Conservation (phyloP, 2,888 invertebrate genomes). For the Cylindroiulus punctatus region DNA sequence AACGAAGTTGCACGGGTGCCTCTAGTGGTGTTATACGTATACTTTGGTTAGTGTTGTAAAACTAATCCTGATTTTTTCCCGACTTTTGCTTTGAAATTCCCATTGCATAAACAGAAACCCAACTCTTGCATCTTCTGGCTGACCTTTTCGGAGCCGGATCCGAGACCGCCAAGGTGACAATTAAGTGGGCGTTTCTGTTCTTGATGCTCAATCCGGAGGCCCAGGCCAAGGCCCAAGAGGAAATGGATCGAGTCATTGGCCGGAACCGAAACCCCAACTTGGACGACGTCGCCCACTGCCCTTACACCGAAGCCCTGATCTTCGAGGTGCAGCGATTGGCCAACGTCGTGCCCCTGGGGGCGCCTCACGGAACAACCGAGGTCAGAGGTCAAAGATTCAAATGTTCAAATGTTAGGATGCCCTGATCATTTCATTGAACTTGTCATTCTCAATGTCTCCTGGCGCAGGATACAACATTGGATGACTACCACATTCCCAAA, state of each 20-base stretch:
- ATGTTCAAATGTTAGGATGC: too few species aligned
- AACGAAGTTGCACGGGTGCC: too few species aligned
- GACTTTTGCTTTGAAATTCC: too few species aligned
- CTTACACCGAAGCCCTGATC: slow-evolving; percentile 78
- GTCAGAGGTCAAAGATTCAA: too few species aligned
- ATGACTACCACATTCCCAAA: slow-evolving; percentile 75
- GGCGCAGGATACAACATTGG: slow-evolving; percentile 71
- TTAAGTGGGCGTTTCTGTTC: slow-evolving; percentile 83
- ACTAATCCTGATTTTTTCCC: slow-evolving; percentile 2
- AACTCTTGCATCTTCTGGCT: slow-evolving; percentile 78
- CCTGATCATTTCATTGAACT: too few species aligned
- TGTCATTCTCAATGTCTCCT: too few species aligned
- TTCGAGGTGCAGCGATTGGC: slow-evolving; percentile 82
- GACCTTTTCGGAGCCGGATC: slow-evolving; percentile 88
- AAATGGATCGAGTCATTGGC: slow-evolving; percentile 62
- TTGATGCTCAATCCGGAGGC: slow-evolving; percentile 76
- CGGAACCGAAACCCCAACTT: slow-evolving; percentile 65
- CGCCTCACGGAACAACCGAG: slow-evolving; percentile 80
- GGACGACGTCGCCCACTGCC: slow-evolving; percentile 73
- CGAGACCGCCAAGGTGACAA: slow-evolving; percentile 82
- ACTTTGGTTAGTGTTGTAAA: too few species aligned
- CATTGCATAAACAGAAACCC: too few species aligned
- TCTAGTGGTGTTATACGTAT: too few species aligned
- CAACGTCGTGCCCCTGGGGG: slow-evolving; percentile 82
- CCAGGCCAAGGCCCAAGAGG: slow-evolving; percentile 67